Base-by-base conservation (phyloP, 2,113 vertebrate species). In the Brachyhypopomus occidentalis region DNA sequence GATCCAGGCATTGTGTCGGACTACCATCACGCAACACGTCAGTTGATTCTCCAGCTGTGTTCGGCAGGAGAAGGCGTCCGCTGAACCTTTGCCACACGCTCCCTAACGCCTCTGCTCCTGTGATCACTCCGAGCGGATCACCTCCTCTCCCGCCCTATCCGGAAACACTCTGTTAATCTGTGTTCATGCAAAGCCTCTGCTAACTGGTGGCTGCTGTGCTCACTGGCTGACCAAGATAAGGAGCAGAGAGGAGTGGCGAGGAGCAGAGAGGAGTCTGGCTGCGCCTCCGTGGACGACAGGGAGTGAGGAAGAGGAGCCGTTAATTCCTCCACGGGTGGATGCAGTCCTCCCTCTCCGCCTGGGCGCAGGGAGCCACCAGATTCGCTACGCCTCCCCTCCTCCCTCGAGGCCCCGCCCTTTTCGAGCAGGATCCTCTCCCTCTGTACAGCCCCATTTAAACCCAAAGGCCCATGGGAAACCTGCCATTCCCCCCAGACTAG, bases 141-240 rank as follows among this genome's bases (percentile, higher is more conserved):
- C 45, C 30, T 30, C 30, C 30, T 30, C 30, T 30, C 30, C 30
- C 30, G 2, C 30, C 30, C 30, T 30, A 1, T 45, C 6, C 9
- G 6, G 2, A 6, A 45, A 45, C 41, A 5, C 9, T 52, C 12
- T 14, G 2, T 11, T 14, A 2, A 52, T 52, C 25, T 17, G 16
- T 5, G 5, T 20, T 67, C 16, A 2, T 17, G 1, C 19, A 34
- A 12, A 4, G 3, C 27, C n/a, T 11, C 38, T 41, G 19, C 30
- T 67, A 70, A 41, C 36, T 38, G n/a, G 36, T 70, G 12, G 66
- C 36, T 38, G 20, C 8, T 20, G 36, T 17, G 30, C 64, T 67
- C 36, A 27, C 66, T 70, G 66, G 34, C 66, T 70, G 66, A 70
- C 4, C 2, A 41, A 41, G 66, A 70, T 41, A 41, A 70, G 34